These are phyloP conservation scores for Erpetoichthys calabaricus DNA, from an alignment of 2,797 vertebrate genomes.

Conservation along the genomic window DNA sequence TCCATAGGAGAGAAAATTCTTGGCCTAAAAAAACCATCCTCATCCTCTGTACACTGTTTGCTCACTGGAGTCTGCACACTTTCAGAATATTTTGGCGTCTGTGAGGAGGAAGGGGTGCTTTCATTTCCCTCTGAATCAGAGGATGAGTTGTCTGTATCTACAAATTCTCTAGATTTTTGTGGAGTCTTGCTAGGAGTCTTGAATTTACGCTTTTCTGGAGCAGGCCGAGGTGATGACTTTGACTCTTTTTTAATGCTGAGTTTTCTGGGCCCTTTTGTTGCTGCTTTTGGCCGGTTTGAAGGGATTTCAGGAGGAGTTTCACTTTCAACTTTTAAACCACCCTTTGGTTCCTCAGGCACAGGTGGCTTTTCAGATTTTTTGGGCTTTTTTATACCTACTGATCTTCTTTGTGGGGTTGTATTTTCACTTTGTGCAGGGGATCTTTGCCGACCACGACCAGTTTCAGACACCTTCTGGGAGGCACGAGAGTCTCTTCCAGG, in stretches of 20 bases:
- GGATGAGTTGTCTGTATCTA: constrained; percentile 91
- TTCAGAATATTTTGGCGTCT: constrained; percentile 89
- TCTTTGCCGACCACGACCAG: constrained; percentile 76
- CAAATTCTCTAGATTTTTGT: constrained; percentile 87
- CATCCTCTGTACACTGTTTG: constrained; percentile 60
- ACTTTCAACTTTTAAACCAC: constrained; percentile 87
- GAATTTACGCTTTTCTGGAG: constrained; percentile 73
- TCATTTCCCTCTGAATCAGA: constrained; percentile 95
- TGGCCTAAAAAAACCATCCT: constrained; percentile 58
- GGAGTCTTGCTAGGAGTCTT: constrained; percentile 72
- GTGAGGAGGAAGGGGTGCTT: constrained; percentile 86
- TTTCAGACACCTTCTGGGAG: constrained; percentile 75
- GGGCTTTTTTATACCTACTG: constrained; percentile 86
- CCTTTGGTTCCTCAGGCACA: constrained; percentile 76
- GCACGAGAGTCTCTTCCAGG: constrained; percentile 72
- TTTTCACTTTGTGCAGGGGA: constrained; percentile 85
- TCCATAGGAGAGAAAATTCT: constrained; percentile 87
- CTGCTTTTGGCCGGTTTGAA: constrained; percentile 71
- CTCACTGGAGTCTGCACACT: constrained; percentile 80
- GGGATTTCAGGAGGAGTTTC: constrained; percentile 78
- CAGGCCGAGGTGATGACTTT: constrained; percentile 76
- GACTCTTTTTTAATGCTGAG: constrained; percentile 89
- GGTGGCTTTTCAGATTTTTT: constrained; percentile 85
- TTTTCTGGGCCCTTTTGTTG: constrained; percentile 88
- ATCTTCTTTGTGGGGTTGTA: constrained; percentile 59